Evolutionary conservation across 2,888 invertebrate species (phyloP).

Genomic region (Hirtodrosophila trivittata): DNA sequence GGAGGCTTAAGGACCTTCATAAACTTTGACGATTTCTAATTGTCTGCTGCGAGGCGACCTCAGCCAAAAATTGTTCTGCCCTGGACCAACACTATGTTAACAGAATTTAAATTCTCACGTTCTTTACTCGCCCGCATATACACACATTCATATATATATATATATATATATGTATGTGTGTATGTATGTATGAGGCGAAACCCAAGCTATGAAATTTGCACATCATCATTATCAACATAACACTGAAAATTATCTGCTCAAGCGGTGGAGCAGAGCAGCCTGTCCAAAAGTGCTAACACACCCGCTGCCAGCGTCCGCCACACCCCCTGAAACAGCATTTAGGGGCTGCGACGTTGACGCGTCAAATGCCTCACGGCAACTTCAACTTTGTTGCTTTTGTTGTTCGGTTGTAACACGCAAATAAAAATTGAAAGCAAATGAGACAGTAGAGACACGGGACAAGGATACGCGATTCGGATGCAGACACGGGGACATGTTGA

Average conservation of each 20-base stretch:
- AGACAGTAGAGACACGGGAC: conserved; percentile 69
- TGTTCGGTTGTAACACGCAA: conserved; percentile 69
- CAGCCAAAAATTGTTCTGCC: conserved; percentile 39
- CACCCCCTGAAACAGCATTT: conserved; percentile 48
- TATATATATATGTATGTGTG: conserved; percentile 2
- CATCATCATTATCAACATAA: conserved; percentile 78
- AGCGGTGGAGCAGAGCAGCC: conserved; percentile 46
- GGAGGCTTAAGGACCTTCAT: conserved; percentile 33
- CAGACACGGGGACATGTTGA: conserved; percentile 49
- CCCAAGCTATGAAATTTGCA: conserved; percentile 67
- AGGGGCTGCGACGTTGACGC: conserved; percentile 58
- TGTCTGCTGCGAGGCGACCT: conserved; percentile 45
- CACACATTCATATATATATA: background rate
- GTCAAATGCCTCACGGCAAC: conserved; percentile 74
- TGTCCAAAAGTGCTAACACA: conserved; percentile 69
- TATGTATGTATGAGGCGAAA: conserved; percentile 13
- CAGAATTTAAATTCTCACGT: background rate
- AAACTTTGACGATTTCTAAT: conserved; percentile 66
- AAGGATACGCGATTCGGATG: conserved; percentile 40
- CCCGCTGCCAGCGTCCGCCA: conserved; percentile 35
- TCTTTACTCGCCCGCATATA: background rate
- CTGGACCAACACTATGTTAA: conserved; percentile 31
- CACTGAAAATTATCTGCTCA: conserved; percentile 78
- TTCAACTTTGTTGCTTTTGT: conserved; percentile 64
- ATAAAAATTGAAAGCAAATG: conserved; percentile 78